Evolutionary conservation across 2,113 vertebrate species (phyloP).

Genomic region (Rynchops niger): DNA sequence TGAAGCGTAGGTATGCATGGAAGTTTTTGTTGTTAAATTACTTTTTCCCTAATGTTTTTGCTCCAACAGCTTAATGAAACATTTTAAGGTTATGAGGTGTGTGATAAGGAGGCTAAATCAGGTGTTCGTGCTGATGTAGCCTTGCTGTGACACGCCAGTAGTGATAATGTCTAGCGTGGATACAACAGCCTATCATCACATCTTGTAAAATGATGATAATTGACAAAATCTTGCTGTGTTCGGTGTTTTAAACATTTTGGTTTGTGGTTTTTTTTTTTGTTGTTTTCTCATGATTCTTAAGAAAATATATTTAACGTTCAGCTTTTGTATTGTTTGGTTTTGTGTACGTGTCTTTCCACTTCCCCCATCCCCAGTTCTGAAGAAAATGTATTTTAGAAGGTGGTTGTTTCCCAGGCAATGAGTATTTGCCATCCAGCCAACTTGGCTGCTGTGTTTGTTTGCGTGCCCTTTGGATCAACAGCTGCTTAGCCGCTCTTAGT

Average conservation of each 20-base stretch:
- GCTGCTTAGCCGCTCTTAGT: not conserved
- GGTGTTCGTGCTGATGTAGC: not conserved
- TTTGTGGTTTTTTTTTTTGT: not conserved
- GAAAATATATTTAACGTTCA: not conserved
- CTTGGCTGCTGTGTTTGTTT: not conserved
- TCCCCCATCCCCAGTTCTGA: not conserved
- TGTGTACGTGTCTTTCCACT: not conserved
- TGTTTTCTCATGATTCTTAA: not conserved
- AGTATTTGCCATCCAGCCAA: not conserved
- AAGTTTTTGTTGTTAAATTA: not conserved
- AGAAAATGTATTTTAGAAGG: not conserved
- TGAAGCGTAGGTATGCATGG: not conserved
- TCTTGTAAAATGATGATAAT: not conserved
- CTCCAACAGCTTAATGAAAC: not conserved
- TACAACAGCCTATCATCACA: rapidly evolving
- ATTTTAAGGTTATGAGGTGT: not conserved
- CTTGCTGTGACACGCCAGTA: not conserved
- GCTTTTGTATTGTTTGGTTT: not conserved
- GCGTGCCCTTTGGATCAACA: not conserved
- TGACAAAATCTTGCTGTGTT: not conserved
- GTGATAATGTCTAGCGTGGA: not conserved
- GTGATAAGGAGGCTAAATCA: not conserved
- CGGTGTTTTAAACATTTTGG: not conserved
- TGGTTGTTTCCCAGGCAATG: not conserved
- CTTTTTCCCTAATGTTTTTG: not conserved